A percentile compares a stretch with the other conserved stretches of the same genome.
Conservation (phyloP, 2,888 invertebrate genomes). For the Drosophila nigricruria region DNA sequence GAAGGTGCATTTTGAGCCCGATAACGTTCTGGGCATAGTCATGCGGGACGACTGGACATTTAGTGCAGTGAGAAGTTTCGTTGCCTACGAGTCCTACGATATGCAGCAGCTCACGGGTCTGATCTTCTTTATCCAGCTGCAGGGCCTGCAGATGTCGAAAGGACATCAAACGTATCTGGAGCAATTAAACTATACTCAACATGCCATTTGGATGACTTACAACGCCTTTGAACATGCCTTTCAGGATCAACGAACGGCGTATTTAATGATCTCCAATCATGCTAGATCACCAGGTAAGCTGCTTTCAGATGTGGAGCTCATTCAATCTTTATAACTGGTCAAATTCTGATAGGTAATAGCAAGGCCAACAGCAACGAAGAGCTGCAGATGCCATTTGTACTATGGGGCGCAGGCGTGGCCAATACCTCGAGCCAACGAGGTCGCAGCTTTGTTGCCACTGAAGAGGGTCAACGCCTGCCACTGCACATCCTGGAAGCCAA, state of each 20-base stretch:
- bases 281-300: conserved; percentile 96
- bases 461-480: conserved; percentile 66
- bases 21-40: conserved; percentile 89
- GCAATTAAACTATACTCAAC: conserved; percentile 92
- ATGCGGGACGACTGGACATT: conserved; percentile 96
- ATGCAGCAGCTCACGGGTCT: conserved; percentile 86
- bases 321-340: not conserved
- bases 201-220: conserved; percentile 89
- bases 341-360: conserved; percentile 1
- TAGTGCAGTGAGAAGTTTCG: conserved; percentile 88
- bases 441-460: conserved; percentile 51
- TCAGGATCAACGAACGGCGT: conserved; percentile 92
- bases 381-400: conserved; percentile 95
- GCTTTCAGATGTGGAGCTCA: not conserved
- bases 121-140: conserved; percentile 95
- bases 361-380: conserved; percentile 92
- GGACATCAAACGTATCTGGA: conserved; percentile 94
- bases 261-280: conserved; percentile 97
- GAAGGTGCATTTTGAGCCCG: conserved; percentile 87
- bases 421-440: conserved; percentile 22
- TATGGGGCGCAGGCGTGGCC: conserved; percentile 96
- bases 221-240: conserved; percentile 89
- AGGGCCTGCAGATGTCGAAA: conserved; percentile 95
- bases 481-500: conserved; percentile 92
- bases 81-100: conserved; percentile 85